A percentile compares a stretch with the other conserved stretches of the same genome.
Evolutionary conservation across 1,140 invertebrate species (phyloP).

Genomic region (Hetaerina americana): DNA sequence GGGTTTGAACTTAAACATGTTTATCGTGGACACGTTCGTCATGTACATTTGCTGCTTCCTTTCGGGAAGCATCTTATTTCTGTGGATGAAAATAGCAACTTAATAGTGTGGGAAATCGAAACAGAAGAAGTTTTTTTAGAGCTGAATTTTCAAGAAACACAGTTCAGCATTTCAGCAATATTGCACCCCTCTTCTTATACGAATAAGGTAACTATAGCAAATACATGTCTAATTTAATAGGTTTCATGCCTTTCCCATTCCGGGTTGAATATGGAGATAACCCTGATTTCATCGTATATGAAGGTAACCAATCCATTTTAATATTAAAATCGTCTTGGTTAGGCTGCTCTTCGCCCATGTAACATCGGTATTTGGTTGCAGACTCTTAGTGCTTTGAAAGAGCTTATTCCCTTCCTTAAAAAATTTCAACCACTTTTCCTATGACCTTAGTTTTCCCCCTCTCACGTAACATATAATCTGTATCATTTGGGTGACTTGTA

Average conservation of each 20-base stretch:
- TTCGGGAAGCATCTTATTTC: constrained; percentile 79
- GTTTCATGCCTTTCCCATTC: too few relatives aligned
- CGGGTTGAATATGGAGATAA: too few relatives aligned
- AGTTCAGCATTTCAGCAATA: constrained; percentile 64
- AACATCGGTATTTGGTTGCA: neutral
- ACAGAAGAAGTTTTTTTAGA: constrained; percentile 52
- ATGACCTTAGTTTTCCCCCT: too few relatives aligned
- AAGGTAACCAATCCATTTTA: neutral
- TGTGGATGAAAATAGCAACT: constrained; percentile 59
- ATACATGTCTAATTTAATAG: neutral
- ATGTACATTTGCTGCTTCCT: constrained; percentile 69
- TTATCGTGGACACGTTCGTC: constrained; percentile 59
- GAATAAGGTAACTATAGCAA: constrained; percentile 42
- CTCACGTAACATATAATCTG: too few relatives aligned
- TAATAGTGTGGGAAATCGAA: constrained; percentile 80
- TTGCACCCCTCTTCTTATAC: constrained; percentile 85
- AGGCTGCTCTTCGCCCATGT: neutral
- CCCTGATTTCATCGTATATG: neutral
- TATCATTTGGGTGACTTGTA: too few relatives aligned
- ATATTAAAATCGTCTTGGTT: neutral
- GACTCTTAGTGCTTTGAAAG: neutral
- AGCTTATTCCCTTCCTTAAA: too few relatives aligned
- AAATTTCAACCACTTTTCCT: too few relatives aligned
- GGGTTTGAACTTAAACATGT: constrained; percentile 73
- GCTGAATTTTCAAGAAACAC: constrained; percentile 51